Evolutionary conservation across 2,888 invertebrate species (phyloP), one percentile per base, ranked within the genome.

Genomic region (Glyphotaelius pellucidus): DNA sequence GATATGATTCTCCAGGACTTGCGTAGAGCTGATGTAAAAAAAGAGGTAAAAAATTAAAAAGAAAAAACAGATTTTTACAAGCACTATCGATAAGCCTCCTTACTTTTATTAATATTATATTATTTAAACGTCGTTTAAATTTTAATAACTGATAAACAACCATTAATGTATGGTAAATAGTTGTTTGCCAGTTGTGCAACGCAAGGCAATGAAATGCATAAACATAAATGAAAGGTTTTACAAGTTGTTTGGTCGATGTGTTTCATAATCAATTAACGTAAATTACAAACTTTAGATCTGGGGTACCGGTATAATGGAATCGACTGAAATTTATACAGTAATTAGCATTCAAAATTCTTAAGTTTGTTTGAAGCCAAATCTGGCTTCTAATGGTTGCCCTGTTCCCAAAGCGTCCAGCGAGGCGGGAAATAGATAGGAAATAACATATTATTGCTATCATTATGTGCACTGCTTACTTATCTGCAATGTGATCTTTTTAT

Each of bases 241-340:
- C 5, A 52, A 19, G 14, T 19, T 19, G 14, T 19, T 15, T 25
- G 7, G 38, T 19, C 25, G 25, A 25, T 38, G 7, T 84, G 38
- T 84, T 84, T 84, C 35, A 84, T 25, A 38, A 38, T 84, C n/a
- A 89, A n/a, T 88, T 32, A 67, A 67, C 67, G 0, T 32, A 35
- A 79, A 88, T 88, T 88, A 79, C 12, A n/a, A 89, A 88, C 32
- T 88, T 88, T 89, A 32, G 80, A 38, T 89, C 38, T 35, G 88
- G 38, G 15, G 38, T 32, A 1, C 32, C 80, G 38, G 88, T 35
- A 14, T 38, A 38, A 35, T 25, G 4, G 88, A 79, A 89, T 80
- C 79, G 88, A 89, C 38, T 89, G 30, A 30, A 47, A 52, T 86
- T 86, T 86, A 86, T 31, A 15, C 86, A 4, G 42, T 89, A 79